A percentile compares a stretch with the other conserved stretches of the same genome.
Evolutionary conservation across 2,113 vertebrate species (phyloP).

Genomic region (Notarius lentiginosus): DNA sequence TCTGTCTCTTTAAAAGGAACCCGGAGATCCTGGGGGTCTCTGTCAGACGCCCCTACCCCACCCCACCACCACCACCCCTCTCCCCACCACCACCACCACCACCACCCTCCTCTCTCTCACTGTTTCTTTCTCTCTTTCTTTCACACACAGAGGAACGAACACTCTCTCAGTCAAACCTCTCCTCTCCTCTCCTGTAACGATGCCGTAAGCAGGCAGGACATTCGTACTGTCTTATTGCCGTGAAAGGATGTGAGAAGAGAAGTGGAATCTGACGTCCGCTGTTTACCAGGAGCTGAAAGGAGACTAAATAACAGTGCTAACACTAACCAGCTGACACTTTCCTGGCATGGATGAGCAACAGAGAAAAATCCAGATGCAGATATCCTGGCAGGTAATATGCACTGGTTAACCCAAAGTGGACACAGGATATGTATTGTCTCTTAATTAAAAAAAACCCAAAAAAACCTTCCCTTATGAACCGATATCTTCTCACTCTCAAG

Average conservation of each 20-base stretch:
- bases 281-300: conserved; percentile 35
- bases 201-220: conserved; percentile 13
- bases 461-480: conserved; percentile 60
- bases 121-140: background rate
- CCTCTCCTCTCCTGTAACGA: conserved; percentile 14
- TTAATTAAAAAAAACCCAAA: background rate
- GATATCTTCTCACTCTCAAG: background rate
- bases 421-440: background rate
- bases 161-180: conserved; percentile 12
- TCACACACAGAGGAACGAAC: conserved; percentile 4
- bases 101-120: background rate
- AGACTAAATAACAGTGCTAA: conserved; percentile 57
- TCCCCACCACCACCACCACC: conserved; percentile 2
- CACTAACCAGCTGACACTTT: conserved; percentile 71
- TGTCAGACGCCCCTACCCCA: conserved; percentile 42
- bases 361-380: conserved; percentile 43
- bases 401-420: conserved; percentile 15
- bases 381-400: conserved; percentile 39
- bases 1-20: conserved; percentile 12
- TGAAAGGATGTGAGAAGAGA: conserved; percentile 41
- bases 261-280: conserved; percentile 15
- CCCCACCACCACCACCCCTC: background rate
- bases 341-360: conserved; percentile 61
- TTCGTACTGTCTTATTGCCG: conserved; percentile 2
- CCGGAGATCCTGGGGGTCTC: conserved; percentile 65